Evolutionary conservation across 2,797 vertebrate species (phyloP).

Genomic region (Cyclopterus lumpus): DNA sequence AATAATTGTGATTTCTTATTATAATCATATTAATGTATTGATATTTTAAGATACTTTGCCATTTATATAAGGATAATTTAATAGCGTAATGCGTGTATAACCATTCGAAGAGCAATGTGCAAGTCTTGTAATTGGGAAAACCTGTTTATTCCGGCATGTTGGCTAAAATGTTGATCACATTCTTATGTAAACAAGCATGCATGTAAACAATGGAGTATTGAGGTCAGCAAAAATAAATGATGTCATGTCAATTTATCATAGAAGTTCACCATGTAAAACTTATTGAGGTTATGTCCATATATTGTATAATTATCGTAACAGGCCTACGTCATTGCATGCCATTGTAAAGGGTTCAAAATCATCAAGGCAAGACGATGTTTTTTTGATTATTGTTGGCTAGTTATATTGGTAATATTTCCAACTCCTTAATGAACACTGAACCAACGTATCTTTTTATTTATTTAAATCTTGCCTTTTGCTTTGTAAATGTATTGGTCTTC

Average conservation of each 20-base stretch:
- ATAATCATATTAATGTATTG: not conserved
- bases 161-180: not conserved
- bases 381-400: conserved; percentile 41
- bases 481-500: conserved; percentile 62
- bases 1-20: not conserved
- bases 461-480: conserved; percentile 63
- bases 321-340: conserved; percentile 23
- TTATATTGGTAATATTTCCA: conserved; percentile 25
- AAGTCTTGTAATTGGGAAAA: not conserved
- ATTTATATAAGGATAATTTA: not conserved
- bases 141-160: not conserved
- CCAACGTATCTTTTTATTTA: conserved; percentile 44
- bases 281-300: not conserved
- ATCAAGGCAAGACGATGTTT: conserved; percentile 8
- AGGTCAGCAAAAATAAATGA: not conserved
- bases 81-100: not conserved
- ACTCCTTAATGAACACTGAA: conserved; percentile 54
- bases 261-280: not conserved
- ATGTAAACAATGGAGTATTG: not conserved
- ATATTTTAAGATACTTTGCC: not conserved
- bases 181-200: not conserved
- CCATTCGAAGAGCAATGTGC: not conserved
- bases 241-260: not conserved
- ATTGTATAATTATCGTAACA: not conserved
- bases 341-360: conserved; percentile 20